A percentile compares a stretch with the other conserved stretches of the same genome.
phyloP scores from a whole-genome alignment of 1,140 invertebrate genomes.

The Pygmarrhopalites habei region DNA sequence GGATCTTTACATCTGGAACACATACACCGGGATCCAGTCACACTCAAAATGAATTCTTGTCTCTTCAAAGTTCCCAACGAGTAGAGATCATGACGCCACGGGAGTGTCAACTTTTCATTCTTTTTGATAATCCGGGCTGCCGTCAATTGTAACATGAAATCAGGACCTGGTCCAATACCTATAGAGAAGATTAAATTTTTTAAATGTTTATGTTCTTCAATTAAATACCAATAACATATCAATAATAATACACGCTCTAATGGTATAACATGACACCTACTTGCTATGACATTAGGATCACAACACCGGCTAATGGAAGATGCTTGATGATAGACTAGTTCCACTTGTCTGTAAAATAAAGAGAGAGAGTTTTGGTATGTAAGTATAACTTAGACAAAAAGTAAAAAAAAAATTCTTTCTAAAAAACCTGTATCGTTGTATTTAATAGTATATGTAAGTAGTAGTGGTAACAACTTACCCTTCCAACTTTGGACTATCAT shows the following conservation, averaged over 20 bases:
- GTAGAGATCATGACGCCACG: neutral
- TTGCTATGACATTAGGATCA: neutral
- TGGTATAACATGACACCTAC: no score
- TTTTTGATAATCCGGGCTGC: neutral
- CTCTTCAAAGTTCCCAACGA: neutral
- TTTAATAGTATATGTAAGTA: no score
- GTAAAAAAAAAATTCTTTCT: neutral
- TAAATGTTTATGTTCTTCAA: no score
- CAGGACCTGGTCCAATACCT: neutral
- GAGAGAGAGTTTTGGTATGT: neutral
- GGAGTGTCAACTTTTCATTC: neutral
- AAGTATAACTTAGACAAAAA: neutral
- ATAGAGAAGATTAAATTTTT: no score
- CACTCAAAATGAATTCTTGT: neutral
- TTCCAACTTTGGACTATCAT: no score
- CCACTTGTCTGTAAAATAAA: neutral
- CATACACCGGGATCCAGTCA: neutral
- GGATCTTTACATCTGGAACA: conserved; percentile 1
- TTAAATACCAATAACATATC: no score
- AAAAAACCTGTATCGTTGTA: no score
- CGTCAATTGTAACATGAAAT: neutral
- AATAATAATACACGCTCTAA: no score
- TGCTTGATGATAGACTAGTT: neutral
- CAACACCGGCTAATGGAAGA: neutral
- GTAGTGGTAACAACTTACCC: no score